Evolutionary conservation across 2,888 invertebrate genomes (phyloP), one percentile per base, ranked within the genome.

Genomic region (Cremastinae sp.): DNA sequence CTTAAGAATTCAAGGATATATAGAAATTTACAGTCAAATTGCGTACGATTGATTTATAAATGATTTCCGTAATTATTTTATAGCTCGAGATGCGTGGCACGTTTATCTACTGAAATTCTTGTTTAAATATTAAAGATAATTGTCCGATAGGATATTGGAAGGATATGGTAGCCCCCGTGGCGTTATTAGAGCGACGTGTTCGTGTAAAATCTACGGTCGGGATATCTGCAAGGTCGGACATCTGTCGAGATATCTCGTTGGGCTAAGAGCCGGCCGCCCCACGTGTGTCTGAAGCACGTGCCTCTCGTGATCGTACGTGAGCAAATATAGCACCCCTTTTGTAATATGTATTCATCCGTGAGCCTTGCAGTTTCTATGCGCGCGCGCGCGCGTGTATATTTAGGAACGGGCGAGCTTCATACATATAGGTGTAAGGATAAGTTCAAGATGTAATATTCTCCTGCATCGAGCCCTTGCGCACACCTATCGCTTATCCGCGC

Each of bases 201-300:
- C 64, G 59, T 72, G 69, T 73, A 69, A 69, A 73, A 70, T 66
- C 65, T 34, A 66, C 51, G 18, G 20, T 53, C 10, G 36, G 64
- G 51, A 34, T 61, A 73, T 65, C 53, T 54, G 69, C 64, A 61
- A 69, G 64, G 76, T 76, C 34, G 73, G 59, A 64, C 73, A 76
- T 76, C 73, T 76, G 73, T 64, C 64, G 69, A 43, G 73, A 64
- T 76, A 73, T 73, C 73, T 73, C 47, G 64, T 53, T 64, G 73
- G 56, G 71, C 45, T 36, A 65, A 76, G 71, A 76, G 74, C 58
- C 59, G 38, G 28, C 18, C 69, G 66, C 68, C 71, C 58, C 68
- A 72, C 72, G 78, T 79, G 78, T 79, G 81, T 79, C 83, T 79
- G 70, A 69, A 76, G 78, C 83, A 82, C 83, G 83, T 81, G 80